These are phyloP conservation scores for Boloria euphrosyne DNA, from an alignment of 2,888 invertebrate genomes.

Conservation along the genomic window DNA sequence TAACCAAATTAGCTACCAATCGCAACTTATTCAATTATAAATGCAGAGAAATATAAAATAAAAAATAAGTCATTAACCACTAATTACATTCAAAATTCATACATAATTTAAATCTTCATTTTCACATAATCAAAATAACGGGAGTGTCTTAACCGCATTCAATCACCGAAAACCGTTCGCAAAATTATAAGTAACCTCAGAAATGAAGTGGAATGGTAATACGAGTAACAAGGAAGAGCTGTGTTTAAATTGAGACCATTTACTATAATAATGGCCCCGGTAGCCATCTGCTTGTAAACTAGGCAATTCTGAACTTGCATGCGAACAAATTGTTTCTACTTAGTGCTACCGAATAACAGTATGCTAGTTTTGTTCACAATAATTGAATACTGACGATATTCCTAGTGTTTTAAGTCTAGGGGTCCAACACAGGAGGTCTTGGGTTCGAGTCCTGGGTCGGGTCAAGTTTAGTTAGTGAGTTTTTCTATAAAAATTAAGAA, in stretches of 20 bases:
- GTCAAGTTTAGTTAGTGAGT: no score
- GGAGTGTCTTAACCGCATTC: slow-evolving; percentile 44
- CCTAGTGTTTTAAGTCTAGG: background rate
- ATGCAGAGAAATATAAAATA: no score
- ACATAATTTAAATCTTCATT: slow-evolving; percentile 8
- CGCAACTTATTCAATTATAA: no score
- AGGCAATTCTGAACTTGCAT: slow-evolving; percentile 66
- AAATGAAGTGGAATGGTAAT: slow-evolving; percentile 41
- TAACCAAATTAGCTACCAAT: no score
- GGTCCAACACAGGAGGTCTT: no score
- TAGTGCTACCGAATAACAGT: slow-evolving; percentile 25
- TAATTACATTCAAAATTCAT: no score
- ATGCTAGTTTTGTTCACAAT: background rate
- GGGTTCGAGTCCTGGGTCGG: no score
- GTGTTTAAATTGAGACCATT: slow-evolving; percentile 65
- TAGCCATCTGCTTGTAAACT: slow-evolving; percentile 67
- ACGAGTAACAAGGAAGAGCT: slow-evolving; percentile 56
- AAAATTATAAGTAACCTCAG: slow-evolving; percentile 40
- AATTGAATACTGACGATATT: background rate
- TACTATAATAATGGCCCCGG: slow-evolving; percentile 64
- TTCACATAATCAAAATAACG: slow-evolving; percentile 27
- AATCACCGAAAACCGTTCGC: slow-evolving; percentile 51
- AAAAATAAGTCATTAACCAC: no score
- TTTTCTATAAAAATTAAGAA: no score
- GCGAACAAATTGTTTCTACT: slow-evolving; percentile 62